Evolutionary conservation across 1,140 invertebrate species (phyloP).

Genomic region (Batillaria attramentaria): DNA sequence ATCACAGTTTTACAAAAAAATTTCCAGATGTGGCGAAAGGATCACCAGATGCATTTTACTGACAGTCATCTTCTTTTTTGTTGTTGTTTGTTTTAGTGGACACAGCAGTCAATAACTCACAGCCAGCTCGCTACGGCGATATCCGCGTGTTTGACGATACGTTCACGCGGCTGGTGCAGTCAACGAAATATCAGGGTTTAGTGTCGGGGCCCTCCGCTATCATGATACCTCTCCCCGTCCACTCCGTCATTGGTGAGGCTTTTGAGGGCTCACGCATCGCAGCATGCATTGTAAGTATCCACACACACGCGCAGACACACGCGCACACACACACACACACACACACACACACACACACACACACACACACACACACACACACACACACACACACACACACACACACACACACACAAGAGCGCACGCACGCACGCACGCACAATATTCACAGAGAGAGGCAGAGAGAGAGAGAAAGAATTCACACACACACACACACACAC

Average conservation of each 20-base stretch:
- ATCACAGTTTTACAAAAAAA: no score
- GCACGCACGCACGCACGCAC: not conserved
- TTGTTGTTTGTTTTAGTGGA: no score
- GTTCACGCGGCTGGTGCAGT: not conserved
- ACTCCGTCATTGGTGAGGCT: no score
- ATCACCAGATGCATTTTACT: no score
- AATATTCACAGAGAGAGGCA: not conserved
- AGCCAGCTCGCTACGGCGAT: not conserved
- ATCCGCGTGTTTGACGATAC: not conserved
- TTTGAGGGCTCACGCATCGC: not conserved
- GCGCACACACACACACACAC: not conserved
- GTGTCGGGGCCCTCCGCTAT: no score
- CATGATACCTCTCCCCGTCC: no score
- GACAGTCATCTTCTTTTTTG: no score
- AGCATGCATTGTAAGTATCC: not conserved
- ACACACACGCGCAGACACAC: not conserved
- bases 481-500: not conserved
- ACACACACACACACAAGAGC: not conserved
- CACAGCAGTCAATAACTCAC: not conserved
- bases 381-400: not conserved
- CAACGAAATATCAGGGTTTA: no score
- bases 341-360: not conserved
- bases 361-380: slow-evolving; percentile 10
- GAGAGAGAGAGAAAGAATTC: not conserved
- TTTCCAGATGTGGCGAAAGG: no score